Conservation (phyloP, 2,113 vertebrate species). For the Cnemophilus loriae region DNA sequence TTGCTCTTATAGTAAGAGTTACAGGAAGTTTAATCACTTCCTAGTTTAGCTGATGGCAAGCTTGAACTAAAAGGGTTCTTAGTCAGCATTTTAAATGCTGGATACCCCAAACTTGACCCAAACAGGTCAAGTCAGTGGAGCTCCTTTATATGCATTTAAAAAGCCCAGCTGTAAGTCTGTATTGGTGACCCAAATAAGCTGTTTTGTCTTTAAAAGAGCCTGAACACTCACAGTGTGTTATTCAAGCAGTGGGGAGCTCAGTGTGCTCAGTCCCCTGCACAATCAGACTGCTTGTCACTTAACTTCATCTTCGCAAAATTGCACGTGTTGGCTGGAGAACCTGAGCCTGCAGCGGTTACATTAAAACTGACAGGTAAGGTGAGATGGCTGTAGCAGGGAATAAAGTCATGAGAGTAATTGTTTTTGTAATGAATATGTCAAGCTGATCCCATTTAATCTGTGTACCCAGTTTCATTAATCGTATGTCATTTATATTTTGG, state of each 20-base stretch:
- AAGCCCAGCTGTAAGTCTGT: not conserved
- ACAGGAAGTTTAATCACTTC: not conserved
- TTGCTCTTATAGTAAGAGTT: not conserved
- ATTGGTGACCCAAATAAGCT: not conserved
- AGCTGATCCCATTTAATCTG: not conserved
- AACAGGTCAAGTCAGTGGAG: not conserved
- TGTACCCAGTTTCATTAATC: not conserved
- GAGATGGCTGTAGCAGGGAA: not conserved
- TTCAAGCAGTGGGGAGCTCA: not conserved
- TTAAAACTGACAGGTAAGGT: not conserved
- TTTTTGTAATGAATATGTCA: conserved; percentile 1
- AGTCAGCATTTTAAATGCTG: not conserved
- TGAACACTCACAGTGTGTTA: not conserved
- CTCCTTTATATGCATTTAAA: not conserved
- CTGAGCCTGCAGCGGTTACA: not conserved
- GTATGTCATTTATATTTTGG: not conserved
- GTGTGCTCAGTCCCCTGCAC: not conserved
- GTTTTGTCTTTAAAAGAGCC: not conserved
- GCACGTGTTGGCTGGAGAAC: not conserved
- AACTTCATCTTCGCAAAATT: not conserved
- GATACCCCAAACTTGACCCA: not conserved
- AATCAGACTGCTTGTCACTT: not conserved
- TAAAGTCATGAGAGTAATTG: not conserved
- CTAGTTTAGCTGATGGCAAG: not conserved
- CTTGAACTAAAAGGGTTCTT: not conserved